phyloP scores from a whole-genome alignment of 2,797 vertebrate genomes.

The Enteromius afrohamiltoni region DNA sequence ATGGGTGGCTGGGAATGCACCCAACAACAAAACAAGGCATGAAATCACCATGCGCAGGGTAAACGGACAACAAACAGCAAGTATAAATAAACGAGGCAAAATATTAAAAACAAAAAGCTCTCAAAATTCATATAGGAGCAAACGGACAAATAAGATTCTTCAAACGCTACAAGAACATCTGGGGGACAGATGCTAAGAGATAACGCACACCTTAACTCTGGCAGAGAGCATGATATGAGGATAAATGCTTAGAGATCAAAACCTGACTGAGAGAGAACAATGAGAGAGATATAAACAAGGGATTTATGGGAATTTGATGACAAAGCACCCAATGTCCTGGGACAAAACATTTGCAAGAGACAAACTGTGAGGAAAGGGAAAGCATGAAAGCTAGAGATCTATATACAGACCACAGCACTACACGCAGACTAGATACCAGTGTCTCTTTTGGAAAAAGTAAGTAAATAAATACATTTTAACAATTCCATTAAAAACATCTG shows the following conservation, averaged over 20 bases:
- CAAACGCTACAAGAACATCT: slow-evolving; percentile 28
- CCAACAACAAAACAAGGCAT: slow-evolving; percentile 21
- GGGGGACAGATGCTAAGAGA: slow-evolving; percentile 35
- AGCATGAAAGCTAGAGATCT: not conserved
- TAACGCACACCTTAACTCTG: slow-evolving; percentile 32
- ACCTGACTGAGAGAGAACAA: slow-evolving; percentile 49
- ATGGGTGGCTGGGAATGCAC: slow-evolving; percentile 32
- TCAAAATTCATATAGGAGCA: slow-evolving; percentile 1
- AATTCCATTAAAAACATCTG: too few relatives aligned
- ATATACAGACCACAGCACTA: not conserved
- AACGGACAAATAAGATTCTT: not conserved
- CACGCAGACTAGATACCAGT: not conserved
- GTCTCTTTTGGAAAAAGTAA: not conserved
- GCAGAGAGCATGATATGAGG: slow-evolving; percentile 38
- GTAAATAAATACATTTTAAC: too few relatives aligned
- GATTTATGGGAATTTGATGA: slow-evolving; percentile 43
- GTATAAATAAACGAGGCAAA: not conserved
- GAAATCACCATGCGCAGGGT: not conserved
- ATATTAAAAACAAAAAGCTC: not conserved
- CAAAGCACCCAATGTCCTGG: slow-evolving; percentile 24
- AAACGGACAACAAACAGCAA: slow-evolving; percentile 5
- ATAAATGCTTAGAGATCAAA: slow-evolving; percentile 32
- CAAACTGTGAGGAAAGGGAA: slow-evolving; percentile 32
- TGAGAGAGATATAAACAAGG: slow-evolving; percentile 57
- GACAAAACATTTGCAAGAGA: slow-evolving; percentile 50